Percentiles rank a stretch among this genome's conserved stretches.
phyloP scores from a whole-genome alignment of 2,797 vertebrate species.

The Silurus lanzhouensis region DNA sequence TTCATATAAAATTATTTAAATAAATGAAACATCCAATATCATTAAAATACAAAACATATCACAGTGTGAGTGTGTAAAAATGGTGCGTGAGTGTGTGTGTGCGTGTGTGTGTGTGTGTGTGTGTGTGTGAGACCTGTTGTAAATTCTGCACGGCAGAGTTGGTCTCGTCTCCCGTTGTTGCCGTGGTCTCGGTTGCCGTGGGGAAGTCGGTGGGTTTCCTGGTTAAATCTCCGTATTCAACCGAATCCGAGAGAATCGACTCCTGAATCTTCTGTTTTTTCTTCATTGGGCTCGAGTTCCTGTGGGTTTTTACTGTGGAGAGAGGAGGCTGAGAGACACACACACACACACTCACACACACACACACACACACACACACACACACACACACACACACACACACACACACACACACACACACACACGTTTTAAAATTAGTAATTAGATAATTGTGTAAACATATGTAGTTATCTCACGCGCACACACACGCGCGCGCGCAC shows the following conservation, averaged over 20 bases:
- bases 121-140: slow-evolving; percentile 81
- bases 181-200: slow-evolving; percentile 48
- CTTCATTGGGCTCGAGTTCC: slow-evolving; percentile 69
- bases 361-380: neutral
- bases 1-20: neutral
- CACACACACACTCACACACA: neutral
- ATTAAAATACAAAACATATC: too few species aligned
- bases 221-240: slow-evolving; percentile 80
- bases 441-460: too few species aligned
- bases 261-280: slow-evolving; percentile 79
- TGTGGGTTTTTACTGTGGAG: slow-evolving; percentile 73
- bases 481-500: neutral
- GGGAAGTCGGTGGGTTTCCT: slow-evolving; percentile 79
- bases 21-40: neutral
- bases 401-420: too few species aligned
- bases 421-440: too few species aligned
- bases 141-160: slow-evolving; percentile 96
- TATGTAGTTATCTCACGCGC: neutral
- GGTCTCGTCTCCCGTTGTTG: slow-evolving; percentile 83
- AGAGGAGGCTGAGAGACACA: slow-evolving; percentile 72
- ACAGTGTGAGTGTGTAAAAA: too few species aligned
- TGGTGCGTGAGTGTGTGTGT: too few species aligned
- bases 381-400: too few species aligned
- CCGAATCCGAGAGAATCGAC: slow-evolving; percentile 77
- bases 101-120: neutral